Evolutionary conservation across 2,797 vertebrate species (phyloP).

Genomic region (Poecile montanus): DNA sequence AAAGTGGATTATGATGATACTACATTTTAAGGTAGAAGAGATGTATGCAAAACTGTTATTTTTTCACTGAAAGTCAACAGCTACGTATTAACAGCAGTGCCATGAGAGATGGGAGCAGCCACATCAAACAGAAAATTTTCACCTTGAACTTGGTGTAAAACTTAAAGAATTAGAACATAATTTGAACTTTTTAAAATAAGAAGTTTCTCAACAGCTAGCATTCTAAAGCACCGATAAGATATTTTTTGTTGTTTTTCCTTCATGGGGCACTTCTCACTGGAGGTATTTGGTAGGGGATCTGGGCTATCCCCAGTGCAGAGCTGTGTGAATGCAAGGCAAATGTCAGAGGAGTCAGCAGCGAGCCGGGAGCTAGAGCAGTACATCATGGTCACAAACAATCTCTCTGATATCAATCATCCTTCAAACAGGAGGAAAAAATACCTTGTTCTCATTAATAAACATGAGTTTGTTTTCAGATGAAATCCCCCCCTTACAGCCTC

Average conservation of each 20-base stretch:
- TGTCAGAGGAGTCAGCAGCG: neutral
- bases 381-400: neutral
- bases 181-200: neutral
- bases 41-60: neutral
- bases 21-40: neutral
- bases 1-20: neutral
- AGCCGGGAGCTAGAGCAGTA: neutral
- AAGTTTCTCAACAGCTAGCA: neutral
- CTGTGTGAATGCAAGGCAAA: neutral
- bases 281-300: neutral
- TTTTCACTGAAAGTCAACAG: neutral
- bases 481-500: neutral
- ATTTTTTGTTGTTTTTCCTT: neutral
- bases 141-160: neutral
- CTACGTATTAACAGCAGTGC: neutral
- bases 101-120: neutral
- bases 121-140: neutral
- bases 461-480: neutral
- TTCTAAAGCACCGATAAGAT: neutral
- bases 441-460: slow-evolving; percentile 5
- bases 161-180: neutral
- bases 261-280: neutral
- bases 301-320: neutral
- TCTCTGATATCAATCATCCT: neutral
- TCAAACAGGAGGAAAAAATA: neutral